These are phyloP conservation scores for Chloropsis cyanopogon DNA, from an alignment of 2,113 vertebrate genomes.

Conservation along the genomic window DNA sequence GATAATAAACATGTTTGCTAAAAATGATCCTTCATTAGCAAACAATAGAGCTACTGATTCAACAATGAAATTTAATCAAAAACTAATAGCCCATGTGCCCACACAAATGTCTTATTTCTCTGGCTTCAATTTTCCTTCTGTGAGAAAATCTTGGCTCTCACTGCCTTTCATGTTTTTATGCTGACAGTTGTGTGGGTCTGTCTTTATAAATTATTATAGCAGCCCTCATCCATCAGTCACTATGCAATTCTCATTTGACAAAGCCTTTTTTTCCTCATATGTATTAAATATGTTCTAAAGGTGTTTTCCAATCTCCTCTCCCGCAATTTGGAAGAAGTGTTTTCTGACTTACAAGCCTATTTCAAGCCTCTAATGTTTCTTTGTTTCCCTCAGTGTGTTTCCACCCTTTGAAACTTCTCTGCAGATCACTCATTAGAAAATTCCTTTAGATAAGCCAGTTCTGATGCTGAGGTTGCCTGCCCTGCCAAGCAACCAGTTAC, in stretches of 20 bases:
- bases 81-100: not conserved
- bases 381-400: not conserved
- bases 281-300: not conserved
- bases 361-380: not conserved
- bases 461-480: not conserved
- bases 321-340: not conserved
- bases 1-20: not conserved
- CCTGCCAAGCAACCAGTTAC: not conserved
- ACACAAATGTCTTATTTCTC: not conserved
- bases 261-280: not conserved
- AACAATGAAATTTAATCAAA: conserved; percentile 4
- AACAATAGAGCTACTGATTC: not conserved
- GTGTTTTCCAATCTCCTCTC: not conserved
- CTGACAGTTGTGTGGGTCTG: not conserved
- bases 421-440: not conserved
- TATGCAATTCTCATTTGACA: not conserved
- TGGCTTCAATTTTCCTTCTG: not conserved
- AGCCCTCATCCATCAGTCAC: not conserved
- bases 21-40: not conserved
- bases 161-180: not conserved
- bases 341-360: not conserved
- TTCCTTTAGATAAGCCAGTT: not conserved
- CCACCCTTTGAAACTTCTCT: not conserved
- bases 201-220: not conserved
- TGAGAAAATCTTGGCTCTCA: not conserved